Base-by-base conservation (phyloP, 2,113 vertebrate species). In the Herpetotheres cachinnans region DNA sequence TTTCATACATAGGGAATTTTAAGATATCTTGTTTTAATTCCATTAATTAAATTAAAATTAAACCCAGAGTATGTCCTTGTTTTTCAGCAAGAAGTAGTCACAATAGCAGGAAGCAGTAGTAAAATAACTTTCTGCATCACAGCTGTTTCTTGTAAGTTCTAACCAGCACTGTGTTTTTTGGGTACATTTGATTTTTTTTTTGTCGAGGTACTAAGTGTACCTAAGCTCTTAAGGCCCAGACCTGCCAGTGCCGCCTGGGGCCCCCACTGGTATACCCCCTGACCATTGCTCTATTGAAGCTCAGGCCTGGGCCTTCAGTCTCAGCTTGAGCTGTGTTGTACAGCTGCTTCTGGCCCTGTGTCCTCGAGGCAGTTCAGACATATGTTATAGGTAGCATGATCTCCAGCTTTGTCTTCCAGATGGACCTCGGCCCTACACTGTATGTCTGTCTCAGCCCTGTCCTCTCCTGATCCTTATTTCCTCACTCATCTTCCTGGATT, bases 221-320 rank as follows among this genome's bases (percentile, higher is more conserved):
- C 36, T 61, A 26, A 47, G 32, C 17, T 62, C 7, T 76, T 44
- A 42, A 65, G 56, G 24, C 9, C 4, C 16, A 65, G 40, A 59
- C 14, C 4, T 11, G 3, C 32, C 7, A 42, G n/a, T 3, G 1
- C 44, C 18, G 7, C 12, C 19, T 34, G n/a, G 5, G 11, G 5
- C 18, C 7, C 40, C n/a, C 22, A 10, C 18, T 29, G 26, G 26
- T 11, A 9, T 1, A n/a, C 4, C 2, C 6, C 69, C 32, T 77
- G 38, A 46, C 21, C 34, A 10, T n/a, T 82, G 16, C 26, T 79
- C 7, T 71, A 4, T 1, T 66, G 44, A 58, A 30, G 32, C 29
- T 36, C 17, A 42, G 44, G 16, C 4, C 13, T 36, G 36, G 7
- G 8, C 21, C 16, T 62, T 58, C 2, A 3, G 19, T 38, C 36